phyloP scores from a whole-genome alignment of 2,888 invertebrate species.

The Leptarthrus brevirostris region DNA sequence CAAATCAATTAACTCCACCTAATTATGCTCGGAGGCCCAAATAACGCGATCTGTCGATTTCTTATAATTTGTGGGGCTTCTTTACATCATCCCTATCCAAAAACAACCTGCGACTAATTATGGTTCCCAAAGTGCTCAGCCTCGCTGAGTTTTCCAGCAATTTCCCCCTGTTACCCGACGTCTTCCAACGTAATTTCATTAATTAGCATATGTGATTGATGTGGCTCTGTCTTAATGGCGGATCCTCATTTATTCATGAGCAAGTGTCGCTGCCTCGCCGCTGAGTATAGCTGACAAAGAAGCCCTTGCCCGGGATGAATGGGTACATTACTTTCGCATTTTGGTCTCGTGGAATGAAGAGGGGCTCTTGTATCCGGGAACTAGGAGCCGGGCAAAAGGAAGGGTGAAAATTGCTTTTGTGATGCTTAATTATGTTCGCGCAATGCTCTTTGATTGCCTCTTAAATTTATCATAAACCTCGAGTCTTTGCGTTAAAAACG shows the following conservation, averaged over 20 bases:
- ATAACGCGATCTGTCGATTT: slow-evolving; percentile 10
- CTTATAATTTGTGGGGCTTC: slow-evolving; percentile 1
- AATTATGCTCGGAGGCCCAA: not conserved
- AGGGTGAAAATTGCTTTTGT: not conserved
- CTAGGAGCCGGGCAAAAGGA: not conserved
- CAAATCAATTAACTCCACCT: slow-evolving; percentile 20
- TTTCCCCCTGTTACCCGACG: not conserved
- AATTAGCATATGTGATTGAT: slow-evolving; percentile 40
- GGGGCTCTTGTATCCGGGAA: not conserved
- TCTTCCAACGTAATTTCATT: slow-evolving; percentile 11
- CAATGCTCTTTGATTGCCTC: not conserved
- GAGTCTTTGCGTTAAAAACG: not conserved
- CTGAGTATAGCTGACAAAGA: not conserved
- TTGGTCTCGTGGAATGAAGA: not conserved
- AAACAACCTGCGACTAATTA: not conserved
- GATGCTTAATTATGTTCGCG: slow-evolving; percentile 10
- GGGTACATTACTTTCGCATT: slow-evolving; percentile 21
- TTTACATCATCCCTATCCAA: not conserved
- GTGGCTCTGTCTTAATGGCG: slow-evolving; percentile 31
- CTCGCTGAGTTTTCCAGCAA: not conserved
- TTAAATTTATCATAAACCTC: not conserved
- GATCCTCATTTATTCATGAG: slow-evolving; percentile 32
- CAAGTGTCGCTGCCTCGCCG: not conserved
- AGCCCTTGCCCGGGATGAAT: not conserved
- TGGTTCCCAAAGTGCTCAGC: not conserved